These are phyloP conservation scores for Sacculina carcini DNA, from an alignment of 2,888 invertebrate species.

Conservation along the genomic window DNA sequence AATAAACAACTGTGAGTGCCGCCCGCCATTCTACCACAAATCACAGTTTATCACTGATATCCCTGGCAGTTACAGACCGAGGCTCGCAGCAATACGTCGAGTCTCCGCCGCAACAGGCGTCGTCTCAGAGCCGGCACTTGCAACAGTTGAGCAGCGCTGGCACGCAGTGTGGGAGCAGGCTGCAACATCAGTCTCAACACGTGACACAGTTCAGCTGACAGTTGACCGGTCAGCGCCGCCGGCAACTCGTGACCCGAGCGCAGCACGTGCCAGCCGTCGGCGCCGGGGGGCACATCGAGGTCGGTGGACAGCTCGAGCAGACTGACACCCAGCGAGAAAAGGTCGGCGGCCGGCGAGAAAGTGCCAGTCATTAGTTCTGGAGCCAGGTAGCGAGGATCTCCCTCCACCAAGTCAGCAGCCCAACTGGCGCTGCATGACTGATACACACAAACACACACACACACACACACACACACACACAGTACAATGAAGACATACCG, in stretches of 20 bases:
- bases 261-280: slow-evolving; percentile 38
- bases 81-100: too few species aligned
- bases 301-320: slow-evolving; percentile 41
- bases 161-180: slow-evolving; percentile 25
- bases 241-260: slow-evolving; percentile 28
- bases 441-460: too few species aligned
- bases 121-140: slow-evolving; percentile 20
- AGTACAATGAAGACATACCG: too few species aligned
- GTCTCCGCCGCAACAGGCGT: neutral
- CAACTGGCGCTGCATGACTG: slow-evolving; percentile 3
- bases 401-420: slow-evolving; percentile 28
- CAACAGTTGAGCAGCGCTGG: slow-evolving; percentile 28
- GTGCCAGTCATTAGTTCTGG: slow-evolving; percentile 35
- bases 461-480: too few species aligned
- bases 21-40: too few species aligned
- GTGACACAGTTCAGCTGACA: slow-evolving; percentile 26
- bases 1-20: too few species aligned
- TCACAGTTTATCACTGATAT: too few species aligned
- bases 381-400: slow-evolving; percentile 47
- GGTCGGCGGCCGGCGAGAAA: slow-evolving; percentile 41
- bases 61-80: too few species aligned
- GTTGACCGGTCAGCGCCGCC: slow-evolving; percentile 17
- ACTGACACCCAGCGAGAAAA: slow-evolving; percentile 44
- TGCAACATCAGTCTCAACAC: slow-evolving; percentile 31
- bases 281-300: slow-evolving; percentile 38